A percentile compares a stretch with the other conserved stretches of the same genome.
Conservation (phyloP, 2,888 invertebrate species). For the Hyposoter dolosus region DNA sequence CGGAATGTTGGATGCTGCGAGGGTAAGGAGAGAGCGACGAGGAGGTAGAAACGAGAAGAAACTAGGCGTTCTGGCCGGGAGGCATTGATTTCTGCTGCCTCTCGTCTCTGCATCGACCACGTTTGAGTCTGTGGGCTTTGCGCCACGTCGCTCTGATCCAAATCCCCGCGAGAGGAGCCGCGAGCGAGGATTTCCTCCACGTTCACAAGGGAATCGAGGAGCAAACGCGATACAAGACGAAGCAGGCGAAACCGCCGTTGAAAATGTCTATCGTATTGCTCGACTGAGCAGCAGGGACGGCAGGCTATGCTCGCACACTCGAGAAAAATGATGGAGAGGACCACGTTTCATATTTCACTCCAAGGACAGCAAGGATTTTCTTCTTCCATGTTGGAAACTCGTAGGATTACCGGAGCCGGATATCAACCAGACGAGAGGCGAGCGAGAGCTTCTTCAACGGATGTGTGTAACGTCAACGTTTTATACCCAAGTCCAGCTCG, state of each 20-base stretch:
- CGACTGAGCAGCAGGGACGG: not conserved
- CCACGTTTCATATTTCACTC: constrained; percentile 83
- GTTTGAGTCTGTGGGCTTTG: constrained; percentile 76
- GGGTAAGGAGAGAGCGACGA: not conserved
- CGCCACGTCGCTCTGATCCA: constrained; percentile 76
- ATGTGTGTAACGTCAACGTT: constrained; percentile 35
- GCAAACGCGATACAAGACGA: constrained; percentile 12
- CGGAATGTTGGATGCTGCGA: not conserved
- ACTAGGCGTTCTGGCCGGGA: constrained; percentile 67
- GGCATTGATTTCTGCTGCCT: constrained; percentile 83
- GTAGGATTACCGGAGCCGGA: constrained; percentile 80
- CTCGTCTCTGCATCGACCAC: constrained; percentile 84
- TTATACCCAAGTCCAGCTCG: not conserved
- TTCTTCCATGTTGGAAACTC: constrained; percentile 76
- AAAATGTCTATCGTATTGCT: constrained; percentile 67
- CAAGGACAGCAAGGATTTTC: constrained; percentile 83
- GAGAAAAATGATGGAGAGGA: constrained; percentile 65
- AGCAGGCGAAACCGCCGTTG: constrained; percentile 25
- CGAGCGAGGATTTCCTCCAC: constrained; percentile 54
- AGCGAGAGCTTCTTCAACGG: constrained; percentile 39
- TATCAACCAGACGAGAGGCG: constrained; percentile 80
- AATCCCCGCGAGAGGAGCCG: constrained; percentile 77
- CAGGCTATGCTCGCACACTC: not conserved
- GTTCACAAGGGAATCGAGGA: constrained; percentile 55
- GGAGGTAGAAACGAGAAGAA: not conserved